Conservation (phyloP, 1,140 invertebrate species). For the Amyelois transitella region DNA sequence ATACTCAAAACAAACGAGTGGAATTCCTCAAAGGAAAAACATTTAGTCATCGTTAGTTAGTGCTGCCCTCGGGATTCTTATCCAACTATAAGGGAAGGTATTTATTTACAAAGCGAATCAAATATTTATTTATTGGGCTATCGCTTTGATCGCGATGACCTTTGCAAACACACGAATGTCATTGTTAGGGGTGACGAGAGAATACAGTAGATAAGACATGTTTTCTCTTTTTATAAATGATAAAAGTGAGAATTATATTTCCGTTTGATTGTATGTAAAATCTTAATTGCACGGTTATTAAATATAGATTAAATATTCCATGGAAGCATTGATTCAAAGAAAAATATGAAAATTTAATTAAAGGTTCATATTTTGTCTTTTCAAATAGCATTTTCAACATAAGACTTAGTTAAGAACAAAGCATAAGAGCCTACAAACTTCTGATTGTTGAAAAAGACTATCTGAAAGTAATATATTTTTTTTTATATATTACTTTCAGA, state of each 20-base stretch:
- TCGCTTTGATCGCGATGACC: conserved; percentile 64
- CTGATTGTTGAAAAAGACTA: too few relatives aligned
- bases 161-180: conserved; percentile 56
- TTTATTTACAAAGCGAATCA: conserved; percentile 68
- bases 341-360: too few relatives aligned
- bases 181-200: conserved; percentile 33
- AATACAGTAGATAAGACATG: conserved; percentile 27
- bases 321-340: too few relatives aligned
- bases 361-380: too few relatives aligned
- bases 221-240: background rate
- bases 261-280: too few relatives aligned
- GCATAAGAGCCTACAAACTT: too few relatives aligned
- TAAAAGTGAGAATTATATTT: too few relatives aligned
- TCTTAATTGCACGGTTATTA: too few relatives aligned
- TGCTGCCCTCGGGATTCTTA: conserved; percentile 43
- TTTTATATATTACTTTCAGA: background rate
- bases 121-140: conserved; percentile 66
- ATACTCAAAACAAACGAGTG: conserved; percentile 16
- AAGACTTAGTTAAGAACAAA: too few relatives aligned
- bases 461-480: background rate
- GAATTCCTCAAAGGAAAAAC: conserved; percentile 30
- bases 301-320: too few relatives aligned
- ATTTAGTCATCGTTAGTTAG: conserved; percentile 54
- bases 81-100: conserved; percentile 49
- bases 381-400: too few relatives aligned